Base-by-base conservation (phyloP, 64 coral and sea anemone genomes). In the Platygyra sinensis region DNA sequence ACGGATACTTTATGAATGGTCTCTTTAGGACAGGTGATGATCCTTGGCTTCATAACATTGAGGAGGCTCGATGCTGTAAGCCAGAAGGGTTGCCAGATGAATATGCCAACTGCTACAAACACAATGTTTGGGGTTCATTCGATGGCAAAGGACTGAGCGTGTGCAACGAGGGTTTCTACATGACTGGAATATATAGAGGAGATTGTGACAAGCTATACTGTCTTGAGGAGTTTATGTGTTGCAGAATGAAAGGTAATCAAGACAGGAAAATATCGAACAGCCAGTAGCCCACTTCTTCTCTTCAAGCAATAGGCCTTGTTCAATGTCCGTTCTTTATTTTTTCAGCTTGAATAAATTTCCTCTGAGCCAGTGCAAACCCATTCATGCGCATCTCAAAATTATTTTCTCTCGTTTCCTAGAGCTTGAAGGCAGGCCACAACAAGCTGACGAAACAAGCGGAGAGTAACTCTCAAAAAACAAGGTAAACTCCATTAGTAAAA, bases 1-100 rank as follows among this genome's bases (percentile, higher is more conserved):
- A 52, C 17, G 89, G 89, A 22, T 80, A 90, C 61, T 90, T 80
- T 42, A 22, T 90, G 3, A 62, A 72, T 60, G 89, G 77, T 72
- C 36, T 80, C 22, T 81, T 71, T 32, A 10, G 77, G 46, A 24
- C 18, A 22, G 54, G 14, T 33, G n/a, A 28, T 63, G 78, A 50
- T 29, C 30, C 17, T 25, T 72, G 65, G 61, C 25, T 90, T 10
- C 89, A 90, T 33, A 9, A 82, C 67, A 73, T 90, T 17, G 89
- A 90, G 46, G n/a, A 73, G 10, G 89, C 50, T 1, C 72, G 73
- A 72, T 82, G 78, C 19, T 90, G 67, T 51, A 51, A 31, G 27
- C 78, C 78, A 61, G 8, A 80, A 7, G 29, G 28, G 10, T 55
- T 60, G 17, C 75, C 76, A 69, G 62, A 62, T 64, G 46, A 78